Percentiles rank a stretch among this genome's conserved stretches.
These are phyloP conservation scores for Volucella bombylans DNA, from an alignment of 2,888 invertebrate species.

Conservation along the genomic window DNA sequence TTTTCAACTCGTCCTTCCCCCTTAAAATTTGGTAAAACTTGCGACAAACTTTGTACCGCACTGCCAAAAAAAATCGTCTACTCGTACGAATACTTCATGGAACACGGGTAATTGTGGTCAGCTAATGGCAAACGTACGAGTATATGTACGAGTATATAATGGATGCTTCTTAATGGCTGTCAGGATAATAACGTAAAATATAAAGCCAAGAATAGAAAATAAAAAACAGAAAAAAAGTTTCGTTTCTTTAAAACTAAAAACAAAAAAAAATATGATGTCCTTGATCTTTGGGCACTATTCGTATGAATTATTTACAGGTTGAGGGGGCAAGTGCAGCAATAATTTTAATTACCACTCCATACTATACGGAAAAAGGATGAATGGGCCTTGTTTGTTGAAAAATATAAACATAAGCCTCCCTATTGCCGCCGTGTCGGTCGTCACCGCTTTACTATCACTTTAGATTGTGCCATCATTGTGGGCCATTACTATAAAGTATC, in stretches of 20 bases:
- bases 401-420: conserved; percentile 60
- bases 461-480: conserved; percentile 46
- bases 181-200: conserved; percentile 55
- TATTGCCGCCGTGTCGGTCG: neutral
- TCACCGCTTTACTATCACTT: neutral
- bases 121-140: conserved; percentile 53
- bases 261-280: conserved; percentile 41
- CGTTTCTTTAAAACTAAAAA: conserved; percentile 2
- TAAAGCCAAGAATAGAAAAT: conserved; percentile 3
- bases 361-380: conserved; percentile 39
- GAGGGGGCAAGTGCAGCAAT: conserved; percentile 61
- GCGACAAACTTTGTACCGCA: neutral
- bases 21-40: neutral
- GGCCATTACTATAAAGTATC: conserved; percentile 40
- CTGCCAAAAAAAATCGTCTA: conserved; percentile 48
- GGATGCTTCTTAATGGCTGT: conserved; percentile 64
- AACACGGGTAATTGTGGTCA: conserved; percentile 56
- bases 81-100: conserved; percentile 12
- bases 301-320: conserved; percentile 54
- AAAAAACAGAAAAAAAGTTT: conserved; percentile 4
- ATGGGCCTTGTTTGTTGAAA: conserved; percentile 58
- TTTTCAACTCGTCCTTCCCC: conserved; percentile 18
- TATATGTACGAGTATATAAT: conserved; percentile 24
- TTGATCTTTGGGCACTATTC: conserved; percentile 56
- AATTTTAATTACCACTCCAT: conserved; percentile 72